A percentile compares a stretch with the other conserved stretches of the same genome.
Evolutionary conservation across 2,113 vertebrate species (phyloP).

Genomic region (Chaetorhynchus papuensis): DNA sequence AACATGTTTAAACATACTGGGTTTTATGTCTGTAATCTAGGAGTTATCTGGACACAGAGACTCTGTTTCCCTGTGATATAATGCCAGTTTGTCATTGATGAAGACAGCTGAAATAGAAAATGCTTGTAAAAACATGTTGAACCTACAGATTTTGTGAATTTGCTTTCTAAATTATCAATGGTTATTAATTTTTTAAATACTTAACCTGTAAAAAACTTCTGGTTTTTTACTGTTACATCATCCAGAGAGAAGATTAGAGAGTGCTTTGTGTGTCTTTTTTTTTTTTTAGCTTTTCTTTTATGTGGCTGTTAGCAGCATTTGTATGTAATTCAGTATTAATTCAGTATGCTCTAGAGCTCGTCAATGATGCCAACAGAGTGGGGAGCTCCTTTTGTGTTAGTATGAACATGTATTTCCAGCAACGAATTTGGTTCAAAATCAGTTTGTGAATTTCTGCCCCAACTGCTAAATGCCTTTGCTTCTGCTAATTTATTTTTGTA

Average conservation of each 20-base stretch:
- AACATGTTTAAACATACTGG: neutral
- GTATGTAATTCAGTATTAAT: neutral
- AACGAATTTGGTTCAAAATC: neutral
- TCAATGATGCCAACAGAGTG: neutral
- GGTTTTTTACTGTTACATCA: neutral
- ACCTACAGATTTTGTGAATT: neutral
- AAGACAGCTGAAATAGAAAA: neutral
- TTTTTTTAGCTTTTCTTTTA: neutral
- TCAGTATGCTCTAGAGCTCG: neutral
- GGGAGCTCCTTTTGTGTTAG: neutral
- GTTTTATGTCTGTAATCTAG: neutral
- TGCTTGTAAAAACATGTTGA: neutral
- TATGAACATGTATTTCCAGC: neutral
- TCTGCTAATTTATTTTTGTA: neutral
- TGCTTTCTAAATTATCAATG: neutral
- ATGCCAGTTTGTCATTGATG: neutral
- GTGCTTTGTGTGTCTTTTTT: neutral
- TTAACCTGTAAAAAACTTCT: neutral
- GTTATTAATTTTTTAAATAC: neutral
- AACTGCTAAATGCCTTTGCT: neutral
- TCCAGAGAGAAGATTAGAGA: neutral
- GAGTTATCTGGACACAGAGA: neutral
- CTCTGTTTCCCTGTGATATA: neutral
- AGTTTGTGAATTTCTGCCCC: neutral
- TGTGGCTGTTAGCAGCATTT: neutral